Conservation (phyloP, 1,140 invertebrate species). For the Matsumurasca onukii region DNA sequence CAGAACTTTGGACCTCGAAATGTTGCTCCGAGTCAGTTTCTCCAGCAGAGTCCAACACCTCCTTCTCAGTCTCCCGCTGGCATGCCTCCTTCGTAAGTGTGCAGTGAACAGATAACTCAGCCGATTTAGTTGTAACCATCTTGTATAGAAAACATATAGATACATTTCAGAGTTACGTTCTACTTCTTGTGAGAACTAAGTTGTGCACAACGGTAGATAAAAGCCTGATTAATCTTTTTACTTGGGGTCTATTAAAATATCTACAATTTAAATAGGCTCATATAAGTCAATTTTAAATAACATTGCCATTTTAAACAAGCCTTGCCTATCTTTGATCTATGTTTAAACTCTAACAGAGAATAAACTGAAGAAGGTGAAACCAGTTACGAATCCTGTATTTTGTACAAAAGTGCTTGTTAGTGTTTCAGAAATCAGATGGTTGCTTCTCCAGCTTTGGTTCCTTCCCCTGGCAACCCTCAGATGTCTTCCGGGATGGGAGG, state of each 20-base stretch:
- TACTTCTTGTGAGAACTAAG: no score
- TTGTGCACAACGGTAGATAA: no score
- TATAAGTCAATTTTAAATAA: no score
- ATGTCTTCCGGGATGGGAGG: conserved; percentile 54
- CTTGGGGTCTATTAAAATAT: no score
- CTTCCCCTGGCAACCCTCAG: conserved; percentile 60
- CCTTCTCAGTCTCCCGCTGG: conserved; percentile 63
- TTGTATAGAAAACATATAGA: background rate
- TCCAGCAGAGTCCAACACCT: conserved; percentile 66
- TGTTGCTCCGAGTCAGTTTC: conserved; percentile 64
- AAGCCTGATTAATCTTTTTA: no score
- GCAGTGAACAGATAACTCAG: conserved; percentile 10
- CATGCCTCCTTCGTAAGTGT: conserved; percentile 46
- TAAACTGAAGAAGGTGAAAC: no score
- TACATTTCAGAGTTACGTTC: background rate
- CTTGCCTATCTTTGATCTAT: no score
- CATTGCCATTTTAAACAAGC: no score
- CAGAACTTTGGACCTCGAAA: conserved; percentile 55
- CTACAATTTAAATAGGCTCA: no score
- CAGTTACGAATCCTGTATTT: no score
- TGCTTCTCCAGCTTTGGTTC: conserved; percentile 66
- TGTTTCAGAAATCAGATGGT: conserved; percentile 61
- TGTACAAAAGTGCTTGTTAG: background rate
- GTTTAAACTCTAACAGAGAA: no score
- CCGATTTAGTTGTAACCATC: background rate